A percentile compares a stretch with the other conserved stretches of the same genome.
phyloP scores from a whole-genome alignment of 2,888 invertebrate genomes.

The Spodoptera exigua region DNA sequence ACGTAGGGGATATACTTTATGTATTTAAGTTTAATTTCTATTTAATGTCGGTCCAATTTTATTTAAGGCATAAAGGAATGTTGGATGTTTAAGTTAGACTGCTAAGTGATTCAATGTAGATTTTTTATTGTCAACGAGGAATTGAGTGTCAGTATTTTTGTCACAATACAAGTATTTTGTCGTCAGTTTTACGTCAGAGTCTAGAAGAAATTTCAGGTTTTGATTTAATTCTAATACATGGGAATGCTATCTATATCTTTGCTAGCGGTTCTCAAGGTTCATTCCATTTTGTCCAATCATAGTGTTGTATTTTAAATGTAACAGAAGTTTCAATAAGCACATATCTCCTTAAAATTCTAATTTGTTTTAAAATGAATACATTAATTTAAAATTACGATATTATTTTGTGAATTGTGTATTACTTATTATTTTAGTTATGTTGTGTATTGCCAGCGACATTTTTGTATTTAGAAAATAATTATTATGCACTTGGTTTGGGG shows the following conservation, averaged over 20 bases:
- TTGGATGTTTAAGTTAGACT: conserved; percentile 71
- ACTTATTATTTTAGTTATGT: conserved; percentile 41
- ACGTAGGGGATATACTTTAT: conserved; percentile 47
- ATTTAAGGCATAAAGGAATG: conserved; percentile 65
- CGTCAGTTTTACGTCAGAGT: conserved; percentile 8
- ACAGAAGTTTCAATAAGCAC: conserved; percentile 17
- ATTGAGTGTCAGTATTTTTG: conserved; percentile 42
- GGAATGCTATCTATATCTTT: background rate
- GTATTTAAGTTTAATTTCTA: conserved; percentile 58
- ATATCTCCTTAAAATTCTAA: conserved; percentile 44
- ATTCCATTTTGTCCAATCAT: conserved; percentile 24
- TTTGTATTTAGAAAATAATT: conserved; percentile 71
- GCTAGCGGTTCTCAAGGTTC: conserved; percentile 9
- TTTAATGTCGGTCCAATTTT: conserved; percentile 76
- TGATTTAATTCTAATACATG: background rate
- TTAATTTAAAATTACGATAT: conserved; percentile 23
- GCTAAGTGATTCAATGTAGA: conserved; percentile 61
- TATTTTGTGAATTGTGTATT: conserved; percentile 44
- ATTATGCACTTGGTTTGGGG: conserved; percentile 87
- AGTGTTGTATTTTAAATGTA: conserved; percentile 19
- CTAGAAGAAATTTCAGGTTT: conserved; percentile 3
- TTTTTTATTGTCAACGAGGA: conserved; percentile 31
- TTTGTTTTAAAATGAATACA: conserved; percentile 33
- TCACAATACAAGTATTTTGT: conserved; percentile 21
- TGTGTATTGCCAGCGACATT: conserved; percentile 59